Evolutionary conservation across 2,113 vertebrate species (phyloP).

Genomic region (Solenodon paradoxus): DNA sequence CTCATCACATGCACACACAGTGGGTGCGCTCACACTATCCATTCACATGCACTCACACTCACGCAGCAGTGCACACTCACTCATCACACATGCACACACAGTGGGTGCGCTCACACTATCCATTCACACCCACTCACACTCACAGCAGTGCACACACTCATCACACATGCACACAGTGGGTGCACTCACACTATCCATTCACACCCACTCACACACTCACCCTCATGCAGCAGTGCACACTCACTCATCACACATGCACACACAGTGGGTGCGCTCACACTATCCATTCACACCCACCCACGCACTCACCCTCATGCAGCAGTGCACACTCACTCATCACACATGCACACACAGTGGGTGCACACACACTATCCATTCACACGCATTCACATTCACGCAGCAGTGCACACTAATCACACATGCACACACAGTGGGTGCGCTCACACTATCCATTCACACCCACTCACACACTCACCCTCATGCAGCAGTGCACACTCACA

Average conservation of each 20-base stretch:
- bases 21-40: too few relatives aligned
- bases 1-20: too few relatives aligned
- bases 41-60: too few relatives aligned
- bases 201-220: background rate
- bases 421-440: too few relatives aligned
- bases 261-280: too few relatives aligned
- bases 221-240: rapidly evolving
- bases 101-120: too few relatives aligned
- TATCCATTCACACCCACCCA: background rate
- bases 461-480: background rate
- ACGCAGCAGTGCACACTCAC: background rate
- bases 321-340: rapidly evolving
- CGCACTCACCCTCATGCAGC: too few relatives aligned
- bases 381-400: background rate
- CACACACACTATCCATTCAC: too few relatives aligned
- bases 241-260: background rate
- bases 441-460: too few relatives aligned
- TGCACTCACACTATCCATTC: too few relatives aligned
- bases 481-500: rapidly evolving
- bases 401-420: rapidly evolving
- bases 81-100: background rate
- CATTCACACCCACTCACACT: background rate
- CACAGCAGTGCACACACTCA: background rate
- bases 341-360: too few relatives aligned
- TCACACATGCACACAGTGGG: background rate